Evolutionary conservation across 2,888 invertebrate genomes (phyloP), one percentile per base, ranked within the genome.

Genomic region (Furcula furcula): DNA sequence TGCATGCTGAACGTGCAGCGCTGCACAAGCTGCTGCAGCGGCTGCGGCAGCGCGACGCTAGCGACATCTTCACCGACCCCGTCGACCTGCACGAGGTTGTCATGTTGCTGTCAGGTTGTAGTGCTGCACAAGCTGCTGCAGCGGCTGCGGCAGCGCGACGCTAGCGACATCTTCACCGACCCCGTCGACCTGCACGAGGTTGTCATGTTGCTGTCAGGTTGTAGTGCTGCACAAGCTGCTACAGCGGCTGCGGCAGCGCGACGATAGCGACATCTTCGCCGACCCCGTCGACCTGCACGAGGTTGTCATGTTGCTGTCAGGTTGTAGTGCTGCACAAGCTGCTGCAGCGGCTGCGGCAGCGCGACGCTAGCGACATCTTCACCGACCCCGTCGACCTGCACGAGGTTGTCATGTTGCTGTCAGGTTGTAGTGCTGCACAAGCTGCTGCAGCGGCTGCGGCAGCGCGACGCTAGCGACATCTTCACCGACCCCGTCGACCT

Each of bases 401-500:
- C 26, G 95, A 96, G 90, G 94, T 12, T n/a, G n/a, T n/a, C n/a
- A n/a, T n/a, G n/a, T n/a, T n/a, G n/a, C n/a, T n/a, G n/a, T n/a
- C n/a, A n/a, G n/a, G n/a, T n/a, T 4, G 15, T 14, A 29, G 21
- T 11, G 45, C 85, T 98, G 52, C 91, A 92, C 50, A 93, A 94
- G 49, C 89, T 97, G 23, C 76, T 98, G 43, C 94, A 96, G 36
- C 85, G 94, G 43, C 90, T 98, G 39, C 91, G 94, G 13, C 91
- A 93, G 27, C 93, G 93, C 59, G 98, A 98, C 76, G 91, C 93
- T 9, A 93, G 94, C 46, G 95, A 96, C 56, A 95, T 98, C 45
- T 98, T 98, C 80, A 93, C 94, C 0, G 96, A 98, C 67, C 98
- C 98, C 0, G 98, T 98, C 0, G 96, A 98, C 68, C 90, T 93